phyloP scores from a whole-genome alignment of 2,888 invertebrate species.

The Caenorhabditis virilis region DNA sequence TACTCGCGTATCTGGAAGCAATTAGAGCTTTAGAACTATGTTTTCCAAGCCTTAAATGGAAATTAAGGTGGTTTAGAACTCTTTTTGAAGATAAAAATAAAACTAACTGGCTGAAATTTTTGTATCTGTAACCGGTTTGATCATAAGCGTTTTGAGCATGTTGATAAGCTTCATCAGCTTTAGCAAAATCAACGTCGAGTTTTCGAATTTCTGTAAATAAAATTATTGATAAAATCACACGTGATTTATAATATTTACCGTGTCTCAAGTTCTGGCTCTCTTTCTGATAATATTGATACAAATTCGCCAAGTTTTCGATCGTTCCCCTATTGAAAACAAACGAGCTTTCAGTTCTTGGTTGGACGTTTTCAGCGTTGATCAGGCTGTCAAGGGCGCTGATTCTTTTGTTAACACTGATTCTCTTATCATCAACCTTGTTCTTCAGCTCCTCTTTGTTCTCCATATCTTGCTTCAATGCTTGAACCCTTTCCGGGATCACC shows the following conservation, averaged over 20 bases:
- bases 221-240: background rate
- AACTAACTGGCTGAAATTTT: no score
- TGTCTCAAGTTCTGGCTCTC: constrained; percentile 9
- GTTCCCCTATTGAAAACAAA: constrained; percentile 27
- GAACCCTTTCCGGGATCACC: constrained; percentile 23
- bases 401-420: constrained; percentile 23
- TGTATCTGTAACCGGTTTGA: background rate
- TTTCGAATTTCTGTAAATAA: background rate
- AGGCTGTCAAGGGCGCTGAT: constrained; percentile 27
- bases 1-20: constrained; percentile 14
- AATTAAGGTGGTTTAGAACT: no score
- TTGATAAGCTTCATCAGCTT: background rate
- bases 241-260: background rate
- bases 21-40: no score
- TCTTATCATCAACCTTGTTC: constrained; percentile 19
- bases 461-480: constrained; percentile 15
- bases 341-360: constrained; percentile 14
- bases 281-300: constrained; percentile 24
- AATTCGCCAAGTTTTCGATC: constrained; percentile 22
- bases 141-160: background rate
- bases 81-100: no score
- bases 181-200: background rate
- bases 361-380: constrained; percentile 15
- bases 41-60: background rate
- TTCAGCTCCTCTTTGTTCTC: constrained; percentile 12